Evolutionary conservation across 2,113 vertebrate species (phyloP), one percentile per base, ranked within the genome.

Genomic region (Natator depressus): DNA sequence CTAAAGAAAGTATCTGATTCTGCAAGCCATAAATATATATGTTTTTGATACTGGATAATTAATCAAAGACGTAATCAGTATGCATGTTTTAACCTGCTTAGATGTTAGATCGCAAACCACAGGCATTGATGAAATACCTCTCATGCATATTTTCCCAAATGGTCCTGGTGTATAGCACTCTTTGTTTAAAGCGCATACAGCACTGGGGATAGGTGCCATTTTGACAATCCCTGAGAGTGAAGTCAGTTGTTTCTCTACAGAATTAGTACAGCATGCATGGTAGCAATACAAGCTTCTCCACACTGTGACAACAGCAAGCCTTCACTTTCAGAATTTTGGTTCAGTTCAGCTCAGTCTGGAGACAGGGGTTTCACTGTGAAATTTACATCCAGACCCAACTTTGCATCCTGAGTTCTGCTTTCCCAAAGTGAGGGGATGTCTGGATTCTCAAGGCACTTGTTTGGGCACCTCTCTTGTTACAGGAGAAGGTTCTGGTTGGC

Each of bases 71-170:
- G 90, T 88, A 80, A 95, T 59, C 55, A 80, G 62, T 92, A 80
- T 89, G 84, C 89, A 8, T 95, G 97, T 96, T 82, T 80, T 82
- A 96, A 94, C 97, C 97, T 97, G 97, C 95, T 96, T 79, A 42
- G 83, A 59, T 35, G 82, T 29, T 85, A 91, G 91, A 59, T 14
- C 51, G 86, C 57, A 78, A 17, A 10, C 85, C n/a, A 3, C 1
- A 91, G 88, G 93, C 72, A 50, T 38, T 24, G 88, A 78, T 78
- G 84, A 92, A 93, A 84, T 84, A 85, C 4, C 49, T 69, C 75
- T 82, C 89, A 42, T 72, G 72, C 84, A 10, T 82, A 25, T 79
- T 87, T 62, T 88, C 84, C 72, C 55, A 87, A 59, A 42, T 42
- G 35, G 14, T 59, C 35, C 25, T 59, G 54, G 53, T 4, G 10